Percentiles rank a stretch among this genome's conserved stretches.
Conservation (phyloP, 2,797 vertebrate genomes). For the Carduelis carduelis region DNA sequence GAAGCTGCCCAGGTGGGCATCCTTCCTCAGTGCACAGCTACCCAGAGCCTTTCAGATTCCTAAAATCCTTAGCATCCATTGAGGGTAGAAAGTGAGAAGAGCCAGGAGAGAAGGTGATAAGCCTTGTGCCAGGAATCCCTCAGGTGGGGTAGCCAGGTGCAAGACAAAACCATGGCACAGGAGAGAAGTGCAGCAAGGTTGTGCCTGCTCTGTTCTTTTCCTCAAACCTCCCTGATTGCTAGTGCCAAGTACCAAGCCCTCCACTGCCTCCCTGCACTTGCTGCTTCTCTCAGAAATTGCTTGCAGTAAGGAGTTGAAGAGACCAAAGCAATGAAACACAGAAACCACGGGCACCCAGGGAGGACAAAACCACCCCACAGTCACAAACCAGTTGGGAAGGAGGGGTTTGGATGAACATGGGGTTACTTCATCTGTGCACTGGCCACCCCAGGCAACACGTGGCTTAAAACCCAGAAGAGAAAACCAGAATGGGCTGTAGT, state of each 20-base stretch:
- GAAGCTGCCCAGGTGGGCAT: background rate
- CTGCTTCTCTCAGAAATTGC: background rate
- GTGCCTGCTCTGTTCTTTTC: background rate
- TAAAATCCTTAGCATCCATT: background rate
- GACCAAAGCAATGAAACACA: background rate
- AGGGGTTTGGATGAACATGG: background rate
- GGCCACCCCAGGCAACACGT: background rate
- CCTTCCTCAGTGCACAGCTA: rapidly evolving
- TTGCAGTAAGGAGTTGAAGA: background rate
- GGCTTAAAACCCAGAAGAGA: background rate
- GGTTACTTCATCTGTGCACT: background rate
- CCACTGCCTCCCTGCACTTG: rapidly evolving
- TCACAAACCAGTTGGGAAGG: background rate
- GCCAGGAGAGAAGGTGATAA: background rate
- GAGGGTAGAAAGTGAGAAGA: background rate
- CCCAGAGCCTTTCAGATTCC: background rate
- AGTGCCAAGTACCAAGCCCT: background rate
- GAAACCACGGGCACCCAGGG: background rate
- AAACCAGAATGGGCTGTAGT: rapidly evolving
- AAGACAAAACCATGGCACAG: background rate
- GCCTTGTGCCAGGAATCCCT: background rate
- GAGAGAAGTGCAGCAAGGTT: rapidly evolving
- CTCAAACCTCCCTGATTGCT: background rate
- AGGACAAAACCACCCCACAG: background rate
- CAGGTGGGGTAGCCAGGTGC: background rate